A percentile compares a stretch with the other conserved stretches of the same genome.
Conservation (phyloP, 2,113 vertebrate species). For the Manacus vitellinus region DNA sequence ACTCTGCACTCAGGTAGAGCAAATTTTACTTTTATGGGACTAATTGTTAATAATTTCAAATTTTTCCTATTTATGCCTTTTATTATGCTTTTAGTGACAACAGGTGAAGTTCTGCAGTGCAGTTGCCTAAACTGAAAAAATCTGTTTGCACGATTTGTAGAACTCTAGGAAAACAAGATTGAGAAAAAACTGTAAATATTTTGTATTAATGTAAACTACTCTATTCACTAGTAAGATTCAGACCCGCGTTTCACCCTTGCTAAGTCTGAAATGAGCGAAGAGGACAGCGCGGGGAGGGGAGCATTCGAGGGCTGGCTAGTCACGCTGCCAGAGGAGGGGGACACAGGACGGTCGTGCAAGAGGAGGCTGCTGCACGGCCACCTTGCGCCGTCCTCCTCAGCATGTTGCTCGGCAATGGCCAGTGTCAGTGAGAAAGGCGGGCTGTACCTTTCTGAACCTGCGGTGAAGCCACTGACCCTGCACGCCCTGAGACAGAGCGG, state of each 20-base stretch:
- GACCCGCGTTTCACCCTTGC: not conserved
- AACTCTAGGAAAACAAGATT: slow-evolving; percentile 9
- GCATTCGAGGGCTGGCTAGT: not conserved
- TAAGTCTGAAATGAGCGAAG: not conserved
- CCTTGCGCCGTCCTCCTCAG: not conserved
- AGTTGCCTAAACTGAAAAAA: not conserved
- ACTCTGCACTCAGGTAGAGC: not conserved
- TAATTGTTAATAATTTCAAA: not conserved
- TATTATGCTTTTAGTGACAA: not conserved
- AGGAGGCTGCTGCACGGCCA: not conserved
- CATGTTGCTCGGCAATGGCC: not conserved
- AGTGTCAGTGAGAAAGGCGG: rapidly evolving
- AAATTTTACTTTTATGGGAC: not conserved
- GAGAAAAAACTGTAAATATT: slow-evolving; percentile 31
- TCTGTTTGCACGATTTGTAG: not conserved
- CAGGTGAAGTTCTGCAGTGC: not conserved
- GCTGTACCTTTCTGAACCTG: not conserved
- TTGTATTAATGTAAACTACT: slow-evolving; percentile 17
- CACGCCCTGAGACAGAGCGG: rapidly evolving
- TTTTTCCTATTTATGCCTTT: not conserved
- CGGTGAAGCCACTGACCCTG: not conserved
- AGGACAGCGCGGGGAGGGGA: not conserved
- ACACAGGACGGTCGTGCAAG: rapidly evolving
- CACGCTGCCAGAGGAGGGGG: not conserved
- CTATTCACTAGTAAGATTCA: not conserved